A percentile compares a stretch with the other conserved stretches of the same genome.
phyloP scores from a whole-genome alignment of 2,888 invertebrate species.

The Pristionchus maxplancki region DNA sequence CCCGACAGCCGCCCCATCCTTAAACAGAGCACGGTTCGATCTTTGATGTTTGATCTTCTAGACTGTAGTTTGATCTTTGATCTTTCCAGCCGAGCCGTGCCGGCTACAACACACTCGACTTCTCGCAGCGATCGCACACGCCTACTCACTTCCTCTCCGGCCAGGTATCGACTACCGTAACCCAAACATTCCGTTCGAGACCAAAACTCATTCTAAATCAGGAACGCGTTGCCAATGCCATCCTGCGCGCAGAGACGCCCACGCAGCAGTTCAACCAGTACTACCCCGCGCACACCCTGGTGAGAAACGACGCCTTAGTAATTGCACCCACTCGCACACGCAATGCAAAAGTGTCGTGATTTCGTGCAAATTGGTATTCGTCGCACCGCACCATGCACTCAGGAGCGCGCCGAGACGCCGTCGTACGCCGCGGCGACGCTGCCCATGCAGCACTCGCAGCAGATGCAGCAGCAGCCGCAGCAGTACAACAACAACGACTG shows the following conservation, averaged over 20 bases:
- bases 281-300: conserved; percentile 45
- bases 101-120: conserved; percentile 53
- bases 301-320: not conserved
- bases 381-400: conserved; percentile 5
- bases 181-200: not conserved
- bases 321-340: not conserved
- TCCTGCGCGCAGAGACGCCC: conserved; percentile 68
- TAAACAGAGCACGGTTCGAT: conserved; percentile 53
- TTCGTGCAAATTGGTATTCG: not conserved
- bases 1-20: conserved; percentile 57
- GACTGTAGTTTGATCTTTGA: not conserved
- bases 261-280: conserved; percentile 52
- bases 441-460: not conserved
- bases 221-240: conserved; percentile 69
- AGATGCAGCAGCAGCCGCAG: not conserved
- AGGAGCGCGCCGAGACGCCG: conserved; percentile 43
- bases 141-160: conserved; percentile 58
- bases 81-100: conserved; percentile 3
- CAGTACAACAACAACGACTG: conserved; percentile 42
- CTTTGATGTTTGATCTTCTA: not conserved
- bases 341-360: conserved; percentile 15
- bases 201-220: not conserved
- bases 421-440: not conserved
- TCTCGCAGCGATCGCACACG: conserved; percentile 54
- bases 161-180: conserved; percentile 53